Conservation (phyloP, 1,140 invertebrate species). For the Drosophila gunungcola region DNA sequence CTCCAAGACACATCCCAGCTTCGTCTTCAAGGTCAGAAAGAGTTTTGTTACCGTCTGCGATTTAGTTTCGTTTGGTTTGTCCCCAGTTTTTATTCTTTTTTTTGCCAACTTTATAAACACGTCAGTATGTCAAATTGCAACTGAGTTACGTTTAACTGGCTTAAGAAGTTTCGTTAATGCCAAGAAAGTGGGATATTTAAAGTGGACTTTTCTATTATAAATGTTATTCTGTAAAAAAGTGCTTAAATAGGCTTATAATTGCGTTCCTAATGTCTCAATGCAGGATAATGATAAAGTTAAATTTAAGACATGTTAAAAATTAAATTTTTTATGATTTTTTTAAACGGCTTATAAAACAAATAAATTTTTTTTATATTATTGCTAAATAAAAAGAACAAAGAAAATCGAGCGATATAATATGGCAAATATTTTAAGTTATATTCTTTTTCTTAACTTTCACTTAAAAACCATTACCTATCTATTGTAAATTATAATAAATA, state of each 20-base stretch:
- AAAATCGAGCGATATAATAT: too few species aligned
- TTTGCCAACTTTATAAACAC: constrained; percentile 62
- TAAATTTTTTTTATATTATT: too few species aligned
- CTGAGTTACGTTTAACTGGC: constrained; percentile 62
- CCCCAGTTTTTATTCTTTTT: constrained; percentile 5
- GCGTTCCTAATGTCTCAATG: not conserved
- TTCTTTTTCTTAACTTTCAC: too few species aligned
- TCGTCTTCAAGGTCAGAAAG: constrained; percentile 68
- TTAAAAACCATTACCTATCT: too few species aligned
- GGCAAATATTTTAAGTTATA: too few species aligned
- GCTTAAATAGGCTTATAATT: not conserved
- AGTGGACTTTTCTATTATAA: not conserved
- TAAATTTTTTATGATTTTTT: too few species aligned
- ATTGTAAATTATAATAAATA: too few species aligned
- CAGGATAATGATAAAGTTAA: too few species aligned
- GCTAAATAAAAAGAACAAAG: too few species aligned
- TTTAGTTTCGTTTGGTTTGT: constrained; percentile 19
- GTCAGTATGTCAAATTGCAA: constrained; percentile 76
- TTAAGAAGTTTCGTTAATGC: not conserved
- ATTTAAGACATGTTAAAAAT: too few species aligned
- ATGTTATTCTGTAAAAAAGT: not conserved
- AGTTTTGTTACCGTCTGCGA: constrained; percentile 46
- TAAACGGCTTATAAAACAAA: too few species aligned
- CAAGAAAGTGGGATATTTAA: not conserved
- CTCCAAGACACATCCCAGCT: constrained; percentile 50